A percentile compares a stretch with the other conserved stretches of the same genome.
Evolutionary conservation across 2,797 vertebrate genomes (phyloP).

Genomic region (Neosilurus hyrtlii): DNA sequence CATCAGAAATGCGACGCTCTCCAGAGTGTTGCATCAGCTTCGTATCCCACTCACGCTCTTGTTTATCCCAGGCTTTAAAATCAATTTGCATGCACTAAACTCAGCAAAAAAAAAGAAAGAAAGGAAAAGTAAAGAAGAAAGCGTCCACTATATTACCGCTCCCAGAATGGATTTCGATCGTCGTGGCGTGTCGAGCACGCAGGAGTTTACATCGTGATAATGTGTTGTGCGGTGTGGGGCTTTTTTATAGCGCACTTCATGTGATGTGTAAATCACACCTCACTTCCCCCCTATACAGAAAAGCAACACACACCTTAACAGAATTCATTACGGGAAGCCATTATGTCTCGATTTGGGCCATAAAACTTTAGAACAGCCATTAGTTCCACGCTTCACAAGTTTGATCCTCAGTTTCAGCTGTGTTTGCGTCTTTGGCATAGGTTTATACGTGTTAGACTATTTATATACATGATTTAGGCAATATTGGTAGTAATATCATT

Average conservation of each 20-base stretch:
- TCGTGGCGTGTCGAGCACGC: background rate
- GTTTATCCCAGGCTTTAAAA: conserved; percentile 12
- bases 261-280: conserved; percentile 30
- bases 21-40: conserved; percentile 16
- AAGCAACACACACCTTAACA: conserved; percentile 15
- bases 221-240: background rate
- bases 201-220: conserved; percentile 22
- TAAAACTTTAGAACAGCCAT: conserved; percentile 40
- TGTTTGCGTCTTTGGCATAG: background rate
- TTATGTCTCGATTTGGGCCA: conserved; percentile 25
- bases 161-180: background rate
- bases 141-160: background rate
- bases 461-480: background rate
- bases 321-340: conserved; percentile 11
- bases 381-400: conserved; percentile 32
- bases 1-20: background rate
- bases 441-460: background rate
- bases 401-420: background rate
- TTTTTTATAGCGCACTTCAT: conserved; percentile 17
- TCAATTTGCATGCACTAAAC: conserved; percentile 17
- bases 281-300: background rate
- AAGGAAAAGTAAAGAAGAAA: background rate
- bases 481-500: background rate
- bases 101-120: background rate
- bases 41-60: background rate